These are phyloP conservation scores for Charaxes varanes DNA, from an alignment of 1,140 invertebrate genomes.

Conservation along the genomic window DNA sequence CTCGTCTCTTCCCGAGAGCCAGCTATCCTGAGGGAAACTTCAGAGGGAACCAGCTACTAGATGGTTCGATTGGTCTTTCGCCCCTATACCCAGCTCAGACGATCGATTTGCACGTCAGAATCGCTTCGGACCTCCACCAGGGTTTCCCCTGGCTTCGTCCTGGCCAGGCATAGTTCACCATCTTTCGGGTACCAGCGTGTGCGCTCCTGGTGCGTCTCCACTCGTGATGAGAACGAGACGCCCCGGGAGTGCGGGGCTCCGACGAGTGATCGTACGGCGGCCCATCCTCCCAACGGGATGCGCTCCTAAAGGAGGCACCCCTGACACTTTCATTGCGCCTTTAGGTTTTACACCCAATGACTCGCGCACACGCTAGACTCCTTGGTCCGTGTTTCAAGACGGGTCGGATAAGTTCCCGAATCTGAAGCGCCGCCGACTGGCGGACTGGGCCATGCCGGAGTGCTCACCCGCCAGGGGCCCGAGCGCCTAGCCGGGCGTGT, in stretches of 20 bases:
- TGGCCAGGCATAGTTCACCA: constrained; percentile 93
- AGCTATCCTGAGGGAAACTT: no score
- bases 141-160: constrained; percentile 91
- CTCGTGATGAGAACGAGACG: no score
- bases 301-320: constrained; percentile 49
- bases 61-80: no score
- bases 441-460: no score
- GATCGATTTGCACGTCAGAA: constrained; percentile 96
- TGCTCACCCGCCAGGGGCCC: no score
- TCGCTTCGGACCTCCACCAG: constrained; percentile 90
- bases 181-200: constrained; percentile 90
- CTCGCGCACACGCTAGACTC: constrained; percentile 90
- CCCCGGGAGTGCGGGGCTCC: no score
- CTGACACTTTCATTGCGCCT: constrained; percentile 82
- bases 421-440: constrained; percentile 74
- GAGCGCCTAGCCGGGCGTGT: no score
- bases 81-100: constrained; percentile 92
- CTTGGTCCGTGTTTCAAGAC: constrained; percentile 97
- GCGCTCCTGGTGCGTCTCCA: constrained; percentile 78
- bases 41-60: no score
- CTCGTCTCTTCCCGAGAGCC: no score
- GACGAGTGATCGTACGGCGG: constrained; percentile 44
- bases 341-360: constrained; percentile 78
- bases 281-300: constrained; percentile 70
- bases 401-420: constrained; percentile 83